Evolutionary conservation across 2,888 invertebrate genomes (phyloP), one percentile per base, ranked within the genome.

Genomic region (Quadroppia sp.): DNA sequence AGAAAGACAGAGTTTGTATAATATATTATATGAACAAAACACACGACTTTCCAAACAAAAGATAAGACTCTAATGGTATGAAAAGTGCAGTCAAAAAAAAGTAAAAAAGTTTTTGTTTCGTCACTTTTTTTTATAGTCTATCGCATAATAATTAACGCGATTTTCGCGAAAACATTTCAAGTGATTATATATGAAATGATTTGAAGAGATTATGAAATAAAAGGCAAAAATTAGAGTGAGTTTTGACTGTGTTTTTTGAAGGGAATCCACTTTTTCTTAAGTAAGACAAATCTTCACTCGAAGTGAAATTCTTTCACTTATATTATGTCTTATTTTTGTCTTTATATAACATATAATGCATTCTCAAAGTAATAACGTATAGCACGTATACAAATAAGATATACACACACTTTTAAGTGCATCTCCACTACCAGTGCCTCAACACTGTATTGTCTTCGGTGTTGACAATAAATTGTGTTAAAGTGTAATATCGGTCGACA

Each of bases 391-490:
- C 59, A 61, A 61, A 61, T 61, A 61, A 61, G 32, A 61, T 61
- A 32, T 61, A 61, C 3, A 32, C 17, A 17, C 13, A 45, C 15
- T 45, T 15, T 48, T 20, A 7, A 53, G 20, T 53, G 45, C 17
- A 45, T 45, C 15, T 48, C 3, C 48, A 48, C 48, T 61, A 61
- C 13, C 53, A 25, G n/a, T 61, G n/a, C 30, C 28, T 61, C 9
- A 30, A 1, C 13, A 23, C 11, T 32, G 6, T 32, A 17, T 61
- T 61, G 30, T 15, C 15, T 61, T 32, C 42, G 42, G 40, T 7
- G n/a, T 36, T 61, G 17, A n/a, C n/a, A 23, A 67, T 67, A 67
- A 40, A 67, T 67, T 67, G 67, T 67, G 40, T 67, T 67, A 67
- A 40, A 67, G 67, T 23, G 15, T 67, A 67, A 67, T 67, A 67